These are phyloP conservation scores for Amphipyra berbera DNA, from an alignment of 2,888 invertebrate genomes.

Conservation along the genomic window DNA sequence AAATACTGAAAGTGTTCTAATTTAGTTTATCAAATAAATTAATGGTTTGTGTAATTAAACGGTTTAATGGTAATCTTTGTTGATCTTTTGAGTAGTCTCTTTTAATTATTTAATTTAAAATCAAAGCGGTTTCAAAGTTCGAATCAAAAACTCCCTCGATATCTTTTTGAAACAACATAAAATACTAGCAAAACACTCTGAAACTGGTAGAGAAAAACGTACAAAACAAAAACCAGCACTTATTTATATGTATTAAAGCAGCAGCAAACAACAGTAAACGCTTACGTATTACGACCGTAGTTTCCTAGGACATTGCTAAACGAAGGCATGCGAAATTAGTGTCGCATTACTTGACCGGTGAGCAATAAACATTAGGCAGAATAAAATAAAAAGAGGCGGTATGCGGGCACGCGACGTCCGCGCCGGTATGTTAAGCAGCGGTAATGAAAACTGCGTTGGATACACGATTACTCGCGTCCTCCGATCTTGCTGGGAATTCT, in stretches of 20 bases:
- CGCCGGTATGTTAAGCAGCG: slow-evolving; percentile 81
- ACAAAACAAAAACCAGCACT: slow-evolving; percentile 26
- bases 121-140: slow-evolving; percentile 14
- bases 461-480: slow-evolving; percentile 68
- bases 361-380: slow-evolving; percentile 73
- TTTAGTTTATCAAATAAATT: slow-evolving; percentile 69
- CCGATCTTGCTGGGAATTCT: slow-evolving; percentile 58
- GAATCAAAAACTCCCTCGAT: background rate
- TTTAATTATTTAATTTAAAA: slow-evolving; percentile 38
- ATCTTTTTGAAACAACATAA: slow-evolving; percentile 12
- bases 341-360: slow-evolving; percentile 65
- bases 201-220: slow-evolving; percentile 14
- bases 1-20: slow-evolving; percentile 69
- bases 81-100: slow-evolving; percentile 46
- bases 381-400: slow-evolving; percentile 61
- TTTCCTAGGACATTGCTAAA: slow-evolving; percentile 56
- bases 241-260: slow-evolving; percentile 41
- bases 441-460: slow-evolving; percentile 80
- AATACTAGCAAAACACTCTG: slow-evolving; percentile 2
- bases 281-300: slow-evolving; percentile 50
- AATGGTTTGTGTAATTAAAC: slow-evolving; percentile 64
- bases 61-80: slow-evolving; percentile 59
- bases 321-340: slow-evolving; percentile 68
- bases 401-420: slow-evolving; percentile 59
- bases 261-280: slow-evolving; percentile 49